Conservation (phyloP, 2,113 vertebrate species). For the Chamaea fasciata region DNA sequence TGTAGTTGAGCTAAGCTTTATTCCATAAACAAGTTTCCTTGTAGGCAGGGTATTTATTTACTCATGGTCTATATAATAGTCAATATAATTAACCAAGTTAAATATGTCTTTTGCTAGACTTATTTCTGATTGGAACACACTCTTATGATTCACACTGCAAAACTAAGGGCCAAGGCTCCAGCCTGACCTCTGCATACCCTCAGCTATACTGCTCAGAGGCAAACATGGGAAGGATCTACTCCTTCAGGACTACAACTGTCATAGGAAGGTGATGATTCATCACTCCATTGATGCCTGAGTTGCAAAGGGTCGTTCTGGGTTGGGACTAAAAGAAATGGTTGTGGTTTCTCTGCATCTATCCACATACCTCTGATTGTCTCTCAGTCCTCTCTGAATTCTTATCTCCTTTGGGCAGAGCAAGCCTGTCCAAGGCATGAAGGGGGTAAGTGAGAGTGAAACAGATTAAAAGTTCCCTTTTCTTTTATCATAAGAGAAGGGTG, state of each 20-base stretch:
- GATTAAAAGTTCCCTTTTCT: not conserved
- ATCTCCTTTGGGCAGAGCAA: not conserved
- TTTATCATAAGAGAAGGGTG: not conserved
- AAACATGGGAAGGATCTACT: constrained; percentile 37
- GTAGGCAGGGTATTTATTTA: constrained; percentile 39
- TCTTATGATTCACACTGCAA: constrained; percentile 17
- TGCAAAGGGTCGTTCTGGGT: constrained; percentile 35
- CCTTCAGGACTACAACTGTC: constrained; percentile 6
- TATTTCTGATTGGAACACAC: constrained; percentile 9
- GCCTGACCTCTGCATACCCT: constrained; percentile 39
- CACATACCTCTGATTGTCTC: not conserved
- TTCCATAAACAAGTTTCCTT: constrained; percentile 29
- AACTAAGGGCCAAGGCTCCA: not conserved
- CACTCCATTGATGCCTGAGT: not conserved
- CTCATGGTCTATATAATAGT: constrained; percentile 8
- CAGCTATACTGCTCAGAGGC: not conserved
- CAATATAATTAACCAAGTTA: constrained; percentile 39
- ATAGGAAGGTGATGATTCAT: constrained; percentile 53
- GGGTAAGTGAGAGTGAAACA: not conserved
- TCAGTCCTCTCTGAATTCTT: not conserved
- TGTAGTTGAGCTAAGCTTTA: constrained; percentile 44
- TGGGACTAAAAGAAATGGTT: constrained; percentile 14
- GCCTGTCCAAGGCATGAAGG: not conserved
- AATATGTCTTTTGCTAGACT: constrained; percentile 10
- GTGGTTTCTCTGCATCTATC: not conserved